A percentile compares a stretch with the other conserved stretches of the same genome.
These are phyloP conservation scores for Pangasianodon gigas DNA, from an alignment of 2,113 vertebrate genomes.

Conservation along the genomic window DNA sequence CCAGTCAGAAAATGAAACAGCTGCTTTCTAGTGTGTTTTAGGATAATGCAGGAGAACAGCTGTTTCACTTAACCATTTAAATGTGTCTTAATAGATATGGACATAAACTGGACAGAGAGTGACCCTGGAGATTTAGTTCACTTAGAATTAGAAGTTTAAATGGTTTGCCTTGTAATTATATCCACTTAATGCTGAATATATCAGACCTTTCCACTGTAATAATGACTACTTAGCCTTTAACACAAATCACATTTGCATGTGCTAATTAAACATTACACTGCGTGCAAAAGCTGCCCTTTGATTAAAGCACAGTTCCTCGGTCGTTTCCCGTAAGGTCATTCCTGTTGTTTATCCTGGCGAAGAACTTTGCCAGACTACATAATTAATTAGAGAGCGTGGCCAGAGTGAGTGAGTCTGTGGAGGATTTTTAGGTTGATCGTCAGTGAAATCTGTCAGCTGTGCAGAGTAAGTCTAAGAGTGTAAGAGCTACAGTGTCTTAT, in stretches of 20 bases:
- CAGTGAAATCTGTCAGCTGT: slow-evolving; percentile 15
- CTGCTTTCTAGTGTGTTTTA: background rate
- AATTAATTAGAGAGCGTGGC: slow-evolving; percentile 25
- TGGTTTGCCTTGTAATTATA: background rate
- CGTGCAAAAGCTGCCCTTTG: slow-evolving; percentile 7
- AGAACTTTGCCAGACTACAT: slow-evolving; percentile 35
- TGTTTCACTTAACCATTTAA: background rate
- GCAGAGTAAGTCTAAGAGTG: background rate
- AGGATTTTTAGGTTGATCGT: background rate
- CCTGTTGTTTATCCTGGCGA: slow-evolving; percentile 27
- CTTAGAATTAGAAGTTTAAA: background rate
- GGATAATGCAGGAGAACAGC: background rate
- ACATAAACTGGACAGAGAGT: background rate
- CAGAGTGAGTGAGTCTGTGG: background rate
- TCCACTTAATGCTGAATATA: background rate
- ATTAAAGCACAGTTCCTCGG: slow-evolving; percentile 7
- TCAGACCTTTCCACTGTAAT: slow-evolving; percentile 13
- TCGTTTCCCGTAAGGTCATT: slow-evolving; percentile 33
- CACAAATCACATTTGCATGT: slow-evolving; percentile 46
- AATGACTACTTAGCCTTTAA: slow-evolving; percentile 40
- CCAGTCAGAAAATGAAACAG: background rate
- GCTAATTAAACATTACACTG: slow-evolving; percentile 53
- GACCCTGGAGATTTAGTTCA: slow-evolving; percentile 1
- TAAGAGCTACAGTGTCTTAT: background rate
- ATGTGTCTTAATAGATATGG: background rate